A percentile compares a stretch with the other conserved stretches of the same genome.
Conservation (phyloP, 2,113 vertebrate species). For the Edolisoma coerulescens region DNA sequence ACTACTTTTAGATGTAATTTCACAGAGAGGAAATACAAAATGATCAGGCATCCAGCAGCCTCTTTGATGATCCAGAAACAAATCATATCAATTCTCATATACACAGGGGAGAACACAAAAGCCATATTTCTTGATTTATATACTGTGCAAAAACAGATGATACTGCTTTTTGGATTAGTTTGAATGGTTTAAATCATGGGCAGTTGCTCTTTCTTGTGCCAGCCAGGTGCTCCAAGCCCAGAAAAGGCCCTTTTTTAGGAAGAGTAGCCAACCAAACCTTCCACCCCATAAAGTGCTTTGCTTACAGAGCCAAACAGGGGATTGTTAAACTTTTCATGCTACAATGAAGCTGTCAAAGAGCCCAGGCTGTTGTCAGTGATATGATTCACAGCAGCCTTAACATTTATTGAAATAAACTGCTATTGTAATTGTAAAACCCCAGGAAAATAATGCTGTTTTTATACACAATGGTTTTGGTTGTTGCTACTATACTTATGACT, state of each 20-base stretch:
- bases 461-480: neutral
- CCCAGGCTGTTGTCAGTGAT: neutral
- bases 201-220: neutral
- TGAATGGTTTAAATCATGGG: neutral
- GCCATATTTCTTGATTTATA: neutral
- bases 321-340: neutral
- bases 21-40: slow-evolving; percentile 11
- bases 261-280: neutral
- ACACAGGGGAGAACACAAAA: neutral
- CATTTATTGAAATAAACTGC: neutral
- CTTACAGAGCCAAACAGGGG: neutral
- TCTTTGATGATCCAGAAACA: neutral
- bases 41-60: neutral
- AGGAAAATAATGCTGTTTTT: neutral
- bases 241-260: neutral
- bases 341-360: neutral
- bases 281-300: neutral
- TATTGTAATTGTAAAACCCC: neutral
- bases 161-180: neutral
- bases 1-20: slow-evolving; percentile 6
- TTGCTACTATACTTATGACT: neutral
- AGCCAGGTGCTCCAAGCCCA: neutral
- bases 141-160: neutral
- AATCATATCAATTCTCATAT: neutral
- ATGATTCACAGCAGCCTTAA: neutral